A percentile compares a stretch with the other conserved stretches of the same genome.
Conservation (phyloP, 92 coral and sea anemone genomes). For the Virgularia gustaviana region DNA sequence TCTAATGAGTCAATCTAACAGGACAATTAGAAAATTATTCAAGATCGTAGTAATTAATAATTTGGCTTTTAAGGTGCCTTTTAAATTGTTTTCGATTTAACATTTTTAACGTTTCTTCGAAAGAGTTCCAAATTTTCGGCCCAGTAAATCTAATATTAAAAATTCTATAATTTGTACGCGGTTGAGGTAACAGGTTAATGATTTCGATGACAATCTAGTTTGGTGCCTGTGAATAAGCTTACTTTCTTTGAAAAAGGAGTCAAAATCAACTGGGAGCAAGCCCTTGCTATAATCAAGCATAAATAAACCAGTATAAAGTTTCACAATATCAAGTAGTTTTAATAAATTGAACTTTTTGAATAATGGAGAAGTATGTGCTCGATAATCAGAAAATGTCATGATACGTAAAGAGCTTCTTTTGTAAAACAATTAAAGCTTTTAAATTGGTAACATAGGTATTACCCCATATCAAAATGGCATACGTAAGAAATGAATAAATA, state of each 20-base stretch:
- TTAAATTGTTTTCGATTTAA: not conserved
- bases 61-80: not conserved
- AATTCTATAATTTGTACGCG: conserved; percentile 6
- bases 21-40: not conserved
- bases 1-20: not conserved
- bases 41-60: too few relatives aligned
- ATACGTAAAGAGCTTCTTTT: not conserved
- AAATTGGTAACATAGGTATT: conserved; percentile 3
- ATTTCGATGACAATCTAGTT: not conserved
- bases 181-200: conserved; percentile 1
- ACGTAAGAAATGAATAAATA: conserved; percentile 4
- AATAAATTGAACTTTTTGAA: not conserved
- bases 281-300: conserved; percentile 5
- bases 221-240: not conserved
- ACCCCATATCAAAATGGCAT: conserved; percentile 22
- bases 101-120: not conserved
- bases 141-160: not conserved
- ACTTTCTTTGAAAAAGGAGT: not conserved
- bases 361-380: conserved; percentile 4
- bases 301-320: not conserved
- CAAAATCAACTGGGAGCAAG: conserved; percentile 16
- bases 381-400: conserved; percentile 12
- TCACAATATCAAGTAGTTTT: not conserved
- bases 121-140: not conserved
- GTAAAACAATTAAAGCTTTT: not conserved